phyloP scores from a whole-genome alignment of 2,888 invertebrate genomes.

The Lepas anatifera region DNA sequence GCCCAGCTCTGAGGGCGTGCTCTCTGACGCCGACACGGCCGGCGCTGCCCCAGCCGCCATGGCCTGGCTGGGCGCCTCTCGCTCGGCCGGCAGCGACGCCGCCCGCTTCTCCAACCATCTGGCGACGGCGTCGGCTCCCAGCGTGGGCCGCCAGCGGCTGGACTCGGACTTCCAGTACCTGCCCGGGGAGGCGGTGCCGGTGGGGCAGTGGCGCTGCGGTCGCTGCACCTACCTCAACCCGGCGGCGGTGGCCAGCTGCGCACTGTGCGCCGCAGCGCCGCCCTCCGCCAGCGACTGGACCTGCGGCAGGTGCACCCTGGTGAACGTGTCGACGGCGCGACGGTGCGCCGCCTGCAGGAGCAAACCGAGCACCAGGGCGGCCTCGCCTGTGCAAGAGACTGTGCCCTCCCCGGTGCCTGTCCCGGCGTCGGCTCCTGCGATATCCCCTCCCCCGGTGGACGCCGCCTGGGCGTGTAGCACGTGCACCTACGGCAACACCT shows the following conservation, averaged over 20 bases:
- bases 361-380: background rate
- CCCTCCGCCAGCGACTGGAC: conserved; percentile 46
- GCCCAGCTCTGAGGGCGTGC: conserved; percentile 51
- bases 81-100: background rate
- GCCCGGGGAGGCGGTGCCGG: background rate
- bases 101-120: background rate
- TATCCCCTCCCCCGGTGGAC: conserved; percentile 24
- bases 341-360: conserved; percentile 28
- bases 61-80: background rate
- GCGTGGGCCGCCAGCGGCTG: background rate
- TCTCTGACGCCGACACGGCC: conserved; percentile 34
- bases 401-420: conserved; percentile 14
- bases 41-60: background rate
- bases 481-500: conserved; percentile 32
- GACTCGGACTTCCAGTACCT: conserved; percentile 39
- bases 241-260: background rate
- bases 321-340: conserved; percentile 26
- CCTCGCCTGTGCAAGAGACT: conserved; percentile 13
- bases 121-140: background rate
- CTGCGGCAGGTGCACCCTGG: conserved; percentile 64
- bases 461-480: conserved; percentile 31
- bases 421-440: conserved; percentile 11
- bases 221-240: background rate
- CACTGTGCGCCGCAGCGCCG: conserved; percentile 32
- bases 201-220: background rate